Base-by-base conservation (phyloP, 2,888 invertebrate species). In the Apotomis turbidana region DNA sequence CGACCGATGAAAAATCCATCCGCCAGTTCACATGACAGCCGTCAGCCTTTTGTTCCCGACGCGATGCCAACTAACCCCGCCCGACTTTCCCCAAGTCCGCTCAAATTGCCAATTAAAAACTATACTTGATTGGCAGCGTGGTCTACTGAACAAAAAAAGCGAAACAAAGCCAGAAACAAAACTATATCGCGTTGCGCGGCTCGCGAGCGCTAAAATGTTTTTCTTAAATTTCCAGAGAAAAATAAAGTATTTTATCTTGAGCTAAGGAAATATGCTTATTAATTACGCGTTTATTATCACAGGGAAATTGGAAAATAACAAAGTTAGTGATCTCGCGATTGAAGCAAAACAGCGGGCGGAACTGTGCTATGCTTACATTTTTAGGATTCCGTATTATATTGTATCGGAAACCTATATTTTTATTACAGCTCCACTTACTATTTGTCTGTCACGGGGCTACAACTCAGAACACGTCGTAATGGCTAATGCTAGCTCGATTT, bases 21-120 rank as follows among this genome's bases (percentile, higher is more conserved):
- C 36, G 8, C 12, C 27, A 15, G 36, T 4, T 36, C 49, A 13
- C 52, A 41, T 44, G 64, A 44, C 60, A 46, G 41, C 44, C 41
- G 54, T 15, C 60, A 9, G 8, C 15, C n/a, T 44, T 64, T 64
- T 13, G 13, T 49, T 49, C 5, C 3, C 12, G 49, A 36, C 5
- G 5, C 41, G 12, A 58, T 5, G n/a, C 38, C 57, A 36, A 59
- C 58, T 59, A 59, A 68, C 58, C 52, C 46, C 3, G 44, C 13
- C 38, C 13, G 41, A 54, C 54, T 41, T 10, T 52, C 27, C 27
- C 15, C 51, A 62, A 51, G 13, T 38, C 15, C 8, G 41, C 44
- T 10, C 15, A 12, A 66, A 66, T 57, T 66, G 66, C 57, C 66
- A 66, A 66, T 66, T 66, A 66, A 57, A 55, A 58, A 67, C 67